These are phyloP conservation scores for Oreohelix idahoensis DNA, from an alignment of 1,140 invertebrate genomes.

Conservation along the genomic window DNA sequence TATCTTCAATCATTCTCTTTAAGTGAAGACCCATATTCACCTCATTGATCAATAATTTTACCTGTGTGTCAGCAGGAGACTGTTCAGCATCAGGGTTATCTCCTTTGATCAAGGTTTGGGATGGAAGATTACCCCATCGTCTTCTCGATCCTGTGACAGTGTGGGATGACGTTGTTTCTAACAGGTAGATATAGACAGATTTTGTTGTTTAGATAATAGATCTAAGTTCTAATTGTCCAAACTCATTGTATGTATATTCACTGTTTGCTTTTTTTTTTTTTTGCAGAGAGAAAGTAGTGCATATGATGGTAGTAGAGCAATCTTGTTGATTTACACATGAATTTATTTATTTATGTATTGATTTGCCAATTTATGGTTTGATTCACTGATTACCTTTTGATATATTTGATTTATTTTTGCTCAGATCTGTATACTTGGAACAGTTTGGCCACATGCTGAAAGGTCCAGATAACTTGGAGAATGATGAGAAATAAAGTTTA, in stretches of 20 bases:
- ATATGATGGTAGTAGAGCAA: no score
- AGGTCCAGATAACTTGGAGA: slow-evolving; percentile 42
- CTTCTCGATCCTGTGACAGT: slow-evolving; percentile 65
- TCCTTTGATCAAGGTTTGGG: background rate
- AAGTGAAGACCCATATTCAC: no score
- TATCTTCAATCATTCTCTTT: no score
- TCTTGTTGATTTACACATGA: no score
- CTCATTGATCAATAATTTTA: no score
- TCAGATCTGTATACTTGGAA: slow-evolving; percentile 61
- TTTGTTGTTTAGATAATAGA: background rate
- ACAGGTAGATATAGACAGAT: slow-evolving; percentile 61
- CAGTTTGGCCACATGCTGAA: slow-evolving; percentile 50
- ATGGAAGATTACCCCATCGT: slow-evolving; percentile 57
- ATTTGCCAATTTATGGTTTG: background rate
- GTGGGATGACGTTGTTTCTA: slow-evolving; percentile 72
- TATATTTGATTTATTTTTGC: slow-evolving; percentile 16
- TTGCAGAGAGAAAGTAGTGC: no score
- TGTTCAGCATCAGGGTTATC: no score
- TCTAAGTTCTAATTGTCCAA: no score
- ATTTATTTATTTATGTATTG: background rate
- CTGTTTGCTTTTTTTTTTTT: no score
- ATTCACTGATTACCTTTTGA: background rate
- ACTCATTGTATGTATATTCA: no score
- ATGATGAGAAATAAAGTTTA: slow-evolving; percentile 36
- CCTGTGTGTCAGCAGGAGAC: background rate